These are phyloP conservation scores for Dyspetes luteomarginatus DNA, from an alignment of 2,888 invertebrate genomes.

Conservation along the genomic window DNA sequence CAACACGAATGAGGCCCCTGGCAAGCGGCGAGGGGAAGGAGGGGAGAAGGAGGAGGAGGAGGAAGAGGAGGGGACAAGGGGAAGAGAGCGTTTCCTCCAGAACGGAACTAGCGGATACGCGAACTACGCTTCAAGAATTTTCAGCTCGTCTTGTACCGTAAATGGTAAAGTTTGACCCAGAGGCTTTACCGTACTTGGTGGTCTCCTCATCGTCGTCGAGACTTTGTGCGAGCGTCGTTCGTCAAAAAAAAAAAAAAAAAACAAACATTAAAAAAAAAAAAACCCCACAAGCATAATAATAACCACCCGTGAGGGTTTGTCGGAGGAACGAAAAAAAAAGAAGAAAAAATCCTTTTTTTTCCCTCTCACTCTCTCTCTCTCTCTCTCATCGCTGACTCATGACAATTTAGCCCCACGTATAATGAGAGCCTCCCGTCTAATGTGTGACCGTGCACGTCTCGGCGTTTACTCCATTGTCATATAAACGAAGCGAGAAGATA, in stretches of 20 bases:
- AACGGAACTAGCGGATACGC: conserved; percentile 72
- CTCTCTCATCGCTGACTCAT: conserved; percentile 38
- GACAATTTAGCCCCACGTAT: conserved; percentile 39
- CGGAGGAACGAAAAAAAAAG: too few relatives aligned
- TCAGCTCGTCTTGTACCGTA: conserved; percentile 69
- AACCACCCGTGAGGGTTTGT: conserved; percentile 29
- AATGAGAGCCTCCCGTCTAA: conserved; percentile 35
- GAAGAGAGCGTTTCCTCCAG: conserved; percentile 49
- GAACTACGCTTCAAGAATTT: conserved; percentile 79
- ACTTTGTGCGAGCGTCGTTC: conserved; percentile 22
- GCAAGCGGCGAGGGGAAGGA: too few relatives aligned
- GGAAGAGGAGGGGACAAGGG: too few relatives aligned
- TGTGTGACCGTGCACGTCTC: conserved; percentile 5
- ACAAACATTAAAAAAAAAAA: conserved; percentile 14
- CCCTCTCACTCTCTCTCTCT: background rate
- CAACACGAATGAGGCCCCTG: too few relatives aligned
- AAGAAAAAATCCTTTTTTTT: background rate
- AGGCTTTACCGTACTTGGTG: conserved; percentile 67
- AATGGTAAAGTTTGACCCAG: conserved; percentile 71
- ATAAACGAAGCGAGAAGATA: conserved; percentile 9
- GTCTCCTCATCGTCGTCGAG: conserved; percentile 1
- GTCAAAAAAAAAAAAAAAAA: conserved; percentile 42
- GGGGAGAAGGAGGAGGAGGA: too few relatives aligned
- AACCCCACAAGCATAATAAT: conserved; percentile 27
- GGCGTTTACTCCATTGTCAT: conserved; percentile 46